Evolutionary conservation across 2,797 vertebrate genomes (phyloP), one percentile per base, ranked within the genome.

Genomic region (Chaetophractus vellerosus): DNA sequence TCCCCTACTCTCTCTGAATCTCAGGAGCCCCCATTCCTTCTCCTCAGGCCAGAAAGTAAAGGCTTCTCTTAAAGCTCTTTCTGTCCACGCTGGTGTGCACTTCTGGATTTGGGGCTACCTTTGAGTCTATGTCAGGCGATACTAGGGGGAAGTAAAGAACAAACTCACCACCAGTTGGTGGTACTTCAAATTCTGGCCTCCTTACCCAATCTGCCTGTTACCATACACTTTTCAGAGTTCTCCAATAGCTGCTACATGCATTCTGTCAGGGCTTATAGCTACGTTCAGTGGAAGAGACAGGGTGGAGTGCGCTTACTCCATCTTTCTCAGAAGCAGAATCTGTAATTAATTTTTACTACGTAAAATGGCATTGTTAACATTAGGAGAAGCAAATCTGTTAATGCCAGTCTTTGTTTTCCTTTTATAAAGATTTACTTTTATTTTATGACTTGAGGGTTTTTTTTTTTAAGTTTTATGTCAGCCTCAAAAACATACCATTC

Each of bases 371-470:
- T 68, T 41, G 28, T 64, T 59, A 33, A 86, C 23, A 45, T 31
- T 9, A 75, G 41, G 15, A 79, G 61, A 88, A 86, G 66, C 55
- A 86, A 55, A 4, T 45, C 26, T 4, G 59, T 59, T 83, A 75
- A n/a, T 28, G 45, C 14, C 31, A 7, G 19, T 78, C 41, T 82
- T 63, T 68, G 55, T 68, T 80, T 88, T 66, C 68, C 14, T 66
- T 83, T 88, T n/a, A 59, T 15, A 75, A 68, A 80, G 55, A 55
- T 24, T 83, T 33, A 21, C 28, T 91, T 92, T 91, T 88, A 57
- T 84, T 66, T 88, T 52, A 81, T 61, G 15, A 23, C 11, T 28
- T 6, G 31, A 71, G n/a, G 18, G 57, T 38, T 38, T 38, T 18
- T 86, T 33, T 90, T 64, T 6, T 76, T 1, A 38, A 61, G 41